Base-by-base conservation (phyloP, 2,797 vertebrate species). In the Scleropages formosus region DNA sequence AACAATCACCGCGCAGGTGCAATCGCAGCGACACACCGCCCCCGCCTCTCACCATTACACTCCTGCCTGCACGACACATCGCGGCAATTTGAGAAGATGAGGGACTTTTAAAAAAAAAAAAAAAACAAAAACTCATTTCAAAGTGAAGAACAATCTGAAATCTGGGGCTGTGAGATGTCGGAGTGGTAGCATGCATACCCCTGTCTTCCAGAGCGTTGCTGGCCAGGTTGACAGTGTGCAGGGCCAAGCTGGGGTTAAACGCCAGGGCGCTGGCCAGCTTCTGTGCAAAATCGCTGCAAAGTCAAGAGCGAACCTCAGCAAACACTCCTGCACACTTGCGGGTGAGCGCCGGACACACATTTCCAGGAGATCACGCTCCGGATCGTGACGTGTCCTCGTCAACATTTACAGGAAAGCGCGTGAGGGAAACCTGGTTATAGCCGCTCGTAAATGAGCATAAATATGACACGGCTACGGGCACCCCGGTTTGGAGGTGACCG, bases 131-230 rank as follows among this genome's bases (percentile, higher is more conserved):
- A n/a, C n/a, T 3, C 0, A 10, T 58, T 58, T 58, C 12, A 58
- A 58, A 58, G 53, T 58, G 53, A 7, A 58, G 10, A 53, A 13
- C 3, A 13, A 13, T 12, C 53, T 12, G 12, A 18, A 18, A 12
- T 12, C 2, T 56, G 9, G 53, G 12, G 13, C 58, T 58, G 3
- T 58, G 53, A 58, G 53, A n/a, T 13, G 31, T 31, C 39, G 39
- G 31, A 39, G 31, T 39, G 31, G 6, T 2, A 39, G 31, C 10
- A 10, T 22, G 16, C 59, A 18, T 88, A 98, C 96, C 97, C 95
- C 97, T 94, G 64, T 99, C 97, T 87, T 99, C 97, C 81, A 99
- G 90, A 0, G 94, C 90, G 86, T 99, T 99, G 89, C 92, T 95
- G 83, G 95, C 93, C 85, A 99, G 93, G 88, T 91, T 94, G 85